Evolutionary conservation across 2,888 invertebrate genomes (phyloP).

Genomic region (Phanerotoma sp.): DNA sequence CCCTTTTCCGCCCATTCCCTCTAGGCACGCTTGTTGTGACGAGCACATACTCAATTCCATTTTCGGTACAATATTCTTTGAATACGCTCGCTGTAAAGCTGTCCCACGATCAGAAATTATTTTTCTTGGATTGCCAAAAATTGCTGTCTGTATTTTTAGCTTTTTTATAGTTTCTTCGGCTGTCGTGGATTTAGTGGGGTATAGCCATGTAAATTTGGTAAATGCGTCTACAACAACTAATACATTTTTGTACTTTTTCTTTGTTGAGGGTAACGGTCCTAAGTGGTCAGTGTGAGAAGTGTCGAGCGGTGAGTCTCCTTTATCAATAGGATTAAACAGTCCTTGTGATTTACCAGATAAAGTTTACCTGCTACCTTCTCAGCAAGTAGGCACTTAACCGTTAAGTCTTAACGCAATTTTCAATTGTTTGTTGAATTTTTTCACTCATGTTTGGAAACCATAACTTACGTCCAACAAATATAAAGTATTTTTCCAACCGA

Average conservation of each 20-base stretch:
- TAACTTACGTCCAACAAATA: no score
- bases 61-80: conserved; percentile 41
- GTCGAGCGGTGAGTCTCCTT: conserved; percentile 15
- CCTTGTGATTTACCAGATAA: no score
- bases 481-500: no score
- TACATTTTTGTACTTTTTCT: conserved; percentile 13
- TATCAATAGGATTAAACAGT: conserved; percentile 19
- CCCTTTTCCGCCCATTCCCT: no score
- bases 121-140: conserved; percentile 3
- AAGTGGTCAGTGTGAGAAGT: conserved; percentile 24
- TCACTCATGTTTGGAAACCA: no score
- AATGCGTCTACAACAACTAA: conserved; percentile 26
- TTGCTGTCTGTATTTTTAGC: conserved; percentile 12
- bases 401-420: background rate
- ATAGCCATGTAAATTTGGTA: conserved; percentile 15
- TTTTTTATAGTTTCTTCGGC: conserved; percentile 13
- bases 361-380: conserved; percentile 20
- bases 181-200: background rate
- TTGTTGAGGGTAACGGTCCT: conserved; percentile 23
- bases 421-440: no score
- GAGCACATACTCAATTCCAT: conserved; percentile 20
- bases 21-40: no score
- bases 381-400: conserved; percentile 18
- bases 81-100: conserved; percentile 50
- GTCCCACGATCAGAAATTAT: conserved; percentile 36